Base-by-base conservation (phyloP, 1,140 invertebrate genomes). In the Aricia agestis region DNA sequence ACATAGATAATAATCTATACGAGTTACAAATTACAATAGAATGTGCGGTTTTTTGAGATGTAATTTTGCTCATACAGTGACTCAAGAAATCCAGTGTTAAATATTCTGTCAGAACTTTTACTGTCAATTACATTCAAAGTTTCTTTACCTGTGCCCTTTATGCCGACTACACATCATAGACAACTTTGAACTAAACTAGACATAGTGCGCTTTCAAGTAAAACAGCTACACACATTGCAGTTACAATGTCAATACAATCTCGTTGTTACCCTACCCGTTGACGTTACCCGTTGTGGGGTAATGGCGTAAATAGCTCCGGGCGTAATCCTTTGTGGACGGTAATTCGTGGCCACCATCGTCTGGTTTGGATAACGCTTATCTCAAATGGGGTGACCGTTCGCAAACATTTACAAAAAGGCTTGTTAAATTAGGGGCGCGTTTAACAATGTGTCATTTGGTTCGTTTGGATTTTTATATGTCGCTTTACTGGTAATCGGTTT, bases 251-350 rank as follows among this genome's bases (percentile, higher is more conserved):
- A 52, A 36, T 52, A 52, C 45, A 52, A 52, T 41, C 3, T 11
- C 58, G 66, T 74, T 42, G 69, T 36, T 74, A 73, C 74, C 75
- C 78, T 75, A 79, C 72, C 65, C 45, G 25, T 58, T 69, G 68
- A 63, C 58, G 36, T 61, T 59, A 61, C 67, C 71, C 70, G 67
- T 59, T 74, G 75, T 75, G 74, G 74, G 67, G 75, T 76, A 78
- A 77, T 77, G 76, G 77, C 59, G 74, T 76, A 80, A 76, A 82
- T 80, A 82, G 76, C 80, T 72, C 18, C 25, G 70, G 71, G 79
- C 73, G 25, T 67, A 69, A 77, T 72, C 72, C 72, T 77, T 81
- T 79, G 74, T 76, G 72, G 74, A 63, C 67, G 57, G 72, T 78
- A 77, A 77, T 74, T 73, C 72, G 72, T 77, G 71, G 74, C 72